phyloP scores from a whole-genome alignment of 2,113 vertebrate species.

The Bolborhynchus lineola region DNA sequence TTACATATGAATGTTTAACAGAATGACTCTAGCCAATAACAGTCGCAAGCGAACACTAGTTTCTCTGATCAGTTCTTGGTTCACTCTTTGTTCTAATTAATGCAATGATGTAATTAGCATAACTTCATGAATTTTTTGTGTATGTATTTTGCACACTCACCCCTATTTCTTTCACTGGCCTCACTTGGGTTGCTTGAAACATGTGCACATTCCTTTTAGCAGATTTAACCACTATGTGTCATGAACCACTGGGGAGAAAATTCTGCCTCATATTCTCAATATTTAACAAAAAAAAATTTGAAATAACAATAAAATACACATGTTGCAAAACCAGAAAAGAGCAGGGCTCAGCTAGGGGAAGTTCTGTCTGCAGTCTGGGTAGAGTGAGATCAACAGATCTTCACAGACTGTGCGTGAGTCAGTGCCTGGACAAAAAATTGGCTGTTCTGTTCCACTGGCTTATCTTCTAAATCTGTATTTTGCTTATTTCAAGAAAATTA shows the following conservation, averaged over 20 bases:
- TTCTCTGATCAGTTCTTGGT: not conserved
- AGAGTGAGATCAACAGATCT: not conserved
- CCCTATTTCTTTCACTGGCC: not conserved
- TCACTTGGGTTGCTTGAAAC: not conserved
- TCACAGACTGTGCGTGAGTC: not conserved
- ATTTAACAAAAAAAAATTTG: not conserved
- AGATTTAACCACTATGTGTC: not conserved
- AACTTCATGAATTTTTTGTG: not conserved
- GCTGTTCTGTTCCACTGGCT: not conserved
- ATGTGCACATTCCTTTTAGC: not conserved
- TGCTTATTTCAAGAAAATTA: not conserved
- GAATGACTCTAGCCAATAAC: not conserved
- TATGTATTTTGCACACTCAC: not conserved
- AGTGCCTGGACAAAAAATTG: not conserved
- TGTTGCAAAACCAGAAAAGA: not conserved
- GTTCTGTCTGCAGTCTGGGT: not conserved
- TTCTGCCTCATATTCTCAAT: not conserved
- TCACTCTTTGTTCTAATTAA: not conserved
- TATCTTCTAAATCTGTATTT: not conserved
- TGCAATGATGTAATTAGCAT: not conserved
- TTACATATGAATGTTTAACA: not conserved
- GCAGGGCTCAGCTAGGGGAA: not conserved
- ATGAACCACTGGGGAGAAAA: not conserved
- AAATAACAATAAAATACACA: not conserved
- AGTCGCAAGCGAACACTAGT: not conserved